Base-by-base conservation (phyloP, 2,888 invertebrate genomes). In the Euplexia lucipara region DNA sequence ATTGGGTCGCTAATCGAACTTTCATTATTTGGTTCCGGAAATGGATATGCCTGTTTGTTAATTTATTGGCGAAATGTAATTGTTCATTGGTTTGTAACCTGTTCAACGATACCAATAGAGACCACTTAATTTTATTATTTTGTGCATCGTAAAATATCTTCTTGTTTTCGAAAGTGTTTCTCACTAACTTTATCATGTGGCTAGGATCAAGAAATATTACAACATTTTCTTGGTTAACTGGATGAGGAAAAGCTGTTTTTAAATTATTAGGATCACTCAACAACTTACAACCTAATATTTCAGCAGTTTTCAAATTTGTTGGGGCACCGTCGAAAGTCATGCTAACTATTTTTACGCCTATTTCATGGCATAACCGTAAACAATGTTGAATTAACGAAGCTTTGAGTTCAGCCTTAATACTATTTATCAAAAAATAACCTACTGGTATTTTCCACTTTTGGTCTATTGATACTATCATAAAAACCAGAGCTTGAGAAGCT, bases 281-380 rank as follows among this genome's bases (percentile, higher is more conserved):
- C 18, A n/a, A n/a, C n/a, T 42, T 42, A 42, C 42, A 18, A 12
- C 41, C 41, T 41, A 41, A 42, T 42, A 42, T 18, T 12, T 18
- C 18, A 18, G 18, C 42, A 18, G 42, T 42, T 6, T 6, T 42
- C 10, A 42, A 42, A 18, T 42, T 42, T 42, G 18, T 12, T 20
- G 42, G 18, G 12, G 42, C 18, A 42, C 18, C 18, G 12, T 42
- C 18, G 18, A 42, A 18, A 42, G 12, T 42, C 4, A 20, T 42
- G 18, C 42, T 42, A 18, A 20, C 42, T 18, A 42, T 42, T 42
- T 42, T 42, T 42, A 42, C 42, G 12, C 42, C 12, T 42, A 42
- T 18, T 42, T 42, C 18, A 18, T 20, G 42, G 42, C 42, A 42
- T 42, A 42, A 6, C 18, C 42, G 18, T 41, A 18, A 18, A 16